Evolutionary conservation across 2,113 vertebrate species (phyloP), one percentile per base, ranked within the genome.

Genomic region (Tupaia tana): DNA sequence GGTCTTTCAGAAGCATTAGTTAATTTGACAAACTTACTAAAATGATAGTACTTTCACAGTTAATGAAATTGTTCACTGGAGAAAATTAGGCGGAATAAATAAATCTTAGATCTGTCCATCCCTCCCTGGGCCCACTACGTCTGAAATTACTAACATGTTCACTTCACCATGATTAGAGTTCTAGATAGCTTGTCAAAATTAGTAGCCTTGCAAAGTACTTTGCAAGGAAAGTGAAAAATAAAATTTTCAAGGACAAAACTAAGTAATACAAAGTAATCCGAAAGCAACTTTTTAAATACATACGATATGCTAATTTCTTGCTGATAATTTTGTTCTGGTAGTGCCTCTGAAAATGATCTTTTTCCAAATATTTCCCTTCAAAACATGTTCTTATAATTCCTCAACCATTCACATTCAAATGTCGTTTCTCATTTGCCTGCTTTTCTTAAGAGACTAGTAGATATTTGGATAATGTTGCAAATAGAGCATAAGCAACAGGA

Each of bases 401-500:
- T 95, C 12, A 79, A 58, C 31, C 16, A 56, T 7, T 71, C 20
- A 83, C 9, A 70, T 27, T 52, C 16, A 92, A 97, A 80, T 93
- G 0, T 6, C 64, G 6, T 80, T 96, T 96, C 24, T n/a, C 27
- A 29, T n/a, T 67, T 90, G 24, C 64, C 63, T 83, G 25, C 29
- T 92, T 87, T 93, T 14, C 66, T 54, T 34, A 67, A 15, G 19
- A 16, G 11, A 56, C 12, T 54, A 19, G 3, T 34, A 64, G 71
- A 13, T 79, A 10, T 89, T 7, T 67, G 6, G 77, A 94, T 74
- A 61, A 71, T 18, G 12, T 29, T 92, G 19, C 8, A 96, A 79
- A 59, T 24, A 83, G 20, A 84, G 75, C 96, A 75, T 0, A 77
- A 77, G 61, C 7, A 74, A 87, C 1, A 94, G 9, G 93, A 95